phyloP scores from a whole-genome alignment of 1,140 invertebrate genomes.

The Psilanteris sp. region DNA sequence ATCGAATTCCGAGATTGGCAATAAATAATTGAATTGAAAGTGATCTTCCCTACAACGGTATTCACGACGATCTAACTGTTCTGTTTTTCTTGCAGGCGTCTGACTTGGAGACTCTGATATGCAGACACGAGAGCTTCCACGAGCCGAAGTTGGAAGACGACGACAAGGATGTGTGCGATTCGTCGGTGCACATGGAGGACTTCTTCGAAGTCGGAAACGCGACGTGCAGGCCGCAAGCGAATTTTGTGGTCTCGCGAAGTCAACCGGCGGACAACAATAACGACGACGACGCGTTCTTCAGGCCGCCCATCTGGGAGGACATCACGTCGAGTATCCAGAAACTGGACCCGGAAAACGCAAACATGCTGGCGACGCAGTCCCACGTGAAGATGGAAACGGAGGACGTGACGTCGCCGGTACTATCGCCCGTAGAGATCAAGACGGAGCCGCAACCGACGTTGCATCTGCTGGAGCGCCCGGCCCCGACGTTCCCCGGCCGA shows the following conservation, averaged over 20 bases:
- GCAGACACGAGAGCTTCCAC: conserved; percentile 81
- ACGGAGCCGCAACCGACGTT: conserved; percentile 82
- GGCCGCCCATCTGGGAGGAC: conserved; percentile 92
- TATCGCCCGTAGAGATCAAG: conserved; percentile 88
- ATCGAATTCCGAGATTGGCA: no score
- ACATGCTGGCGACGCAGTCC: conserved; percentile 85
- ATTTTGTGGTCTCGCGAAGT: conserved; percentile 80
- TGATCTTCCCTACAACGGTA: no score
- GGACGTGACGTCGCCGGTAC: conserved; percentile 83
- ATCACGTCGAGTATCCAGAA: conserved; percentile 93
- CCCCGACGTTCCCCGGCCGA: conserved; percentile 70
- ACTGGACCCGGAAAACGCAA: conserved; percentile 92
- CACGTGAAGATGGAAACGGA: conserved; percentile 87
- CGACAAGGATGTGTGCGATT: conserved; percentile 82
- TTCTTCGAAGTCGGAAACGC: conserved; percentile 82
- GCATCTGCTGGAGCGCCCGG: conserved; percentile 77
- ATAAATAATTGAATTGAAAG: no score
- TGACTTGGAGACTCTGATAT: conserved; percentile 83
- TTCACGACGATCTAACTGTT: no score
- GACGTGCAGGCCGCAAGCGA: conserved; percentile 74
- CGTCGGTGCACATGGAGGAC: conserved; percentile 73
- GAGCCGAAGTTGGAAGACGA: conserved; percentile 81
- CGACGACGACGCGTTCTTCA: conserved; percentile 90
- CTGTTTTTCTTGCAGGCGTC: conserved; percentile 79
- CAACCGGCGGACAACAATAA: conserved; percentile 64